Evolutionary conservation across 2,113 vertebrate species (phyloP).

Genomic region (Carettochelys insculpta): DNA sequence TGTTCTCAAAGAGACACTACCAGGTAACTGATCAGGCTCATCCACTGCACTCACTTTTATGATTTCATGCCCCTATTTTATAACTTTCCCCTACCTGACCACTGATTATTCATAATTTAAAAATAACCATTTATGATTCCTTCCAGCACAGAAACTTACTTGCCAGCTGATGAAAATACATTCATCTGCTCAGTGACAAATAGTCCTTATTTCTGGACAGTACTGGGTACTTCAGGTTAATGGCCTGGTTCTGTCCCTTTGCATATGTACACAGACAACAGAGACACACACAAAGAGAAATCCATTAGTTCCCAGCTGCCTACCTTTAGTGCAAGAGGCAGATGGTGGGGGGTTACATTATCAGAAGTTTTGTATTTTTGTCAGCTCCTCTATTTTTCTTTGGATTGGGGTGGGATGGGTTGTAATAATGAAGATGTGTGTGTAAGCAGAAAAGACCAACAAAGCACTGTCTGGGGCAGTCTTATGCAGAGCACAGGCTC

Average conservation of each 20-base stretch:
- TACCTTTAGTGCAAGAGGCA: background rate
- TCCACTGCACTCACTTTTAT: background rate
- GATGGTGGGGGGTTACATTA: background rate
- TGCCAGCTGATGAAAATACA: background rate
- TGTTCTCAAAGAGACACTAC: background rate
- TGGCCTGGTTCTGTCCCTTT: background rate
- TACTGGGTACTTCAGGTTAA: background rate
- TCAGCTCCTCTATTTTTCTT: background rate
- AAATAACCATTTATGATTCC: background rate
- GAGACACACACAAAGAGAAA: background rate
- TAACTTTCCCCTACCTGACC: background rate
- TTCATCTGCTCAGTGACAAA: background rate
- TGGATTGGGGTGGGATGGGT: background rate
- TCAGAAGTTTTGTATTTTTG: background rate
- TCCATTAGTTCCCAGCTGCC: background rate
- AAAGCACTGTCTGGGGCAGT: background rate
- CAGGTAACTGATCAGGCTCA: background rate
- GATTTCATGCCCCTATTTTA: background rate
- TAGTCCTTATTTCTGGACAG: background rate
- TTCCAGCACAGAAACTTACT: background rate
- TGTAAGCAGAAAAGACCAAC: background rate
- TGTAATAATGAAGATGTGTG: background rate
- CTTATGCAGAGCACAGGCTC: background rate
- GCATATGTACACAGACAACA: background rate
- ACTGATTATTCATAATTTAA: background rate